A percentile compares a stretch with the other conserved stretches of the same genome.
Conservation (phyloP, 1,140 invertebrate species). For the Hypothenemus hampei region DNA sequence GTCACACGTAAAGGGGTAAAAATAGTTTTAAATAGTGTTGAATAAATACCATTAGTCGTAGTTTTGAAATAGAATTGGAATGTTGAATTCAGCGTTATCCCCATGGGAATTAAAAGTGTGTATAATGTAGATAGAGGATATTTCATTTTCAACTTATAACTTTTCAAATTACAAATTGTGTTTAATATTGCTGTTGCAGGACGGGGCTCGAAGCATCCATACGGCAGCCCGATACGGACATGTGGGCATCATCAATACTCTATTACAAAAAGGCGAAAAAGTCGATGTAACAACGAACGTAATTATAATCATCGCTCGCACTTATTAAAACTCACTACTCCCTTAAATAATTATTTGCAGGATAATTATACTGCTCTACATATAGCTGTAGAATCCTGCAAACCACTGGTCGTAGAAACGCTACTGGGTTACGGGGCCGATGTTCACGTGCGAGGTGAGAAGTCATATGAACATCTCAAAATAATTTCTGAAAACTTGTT, state of each 20-base stretch:
- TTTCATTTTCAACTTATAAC: too few species aligned
- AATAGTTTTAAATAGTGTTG: too few species aligned
- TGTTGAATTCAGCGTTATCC: too few species aligned
- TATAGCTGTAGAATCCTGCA: constrained; percentile 94
- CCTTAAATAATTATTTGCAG: constrained; percentile 52
- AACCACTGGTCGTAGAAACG: constrained; percentile 94
- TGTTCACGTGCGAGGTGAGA: constrained; percentile 82
- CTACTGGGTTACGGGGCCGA: constrained; percentile 93
- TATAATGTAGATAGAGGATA: too few species aligned
- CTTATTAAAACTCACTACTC: constrained; percentile 9
- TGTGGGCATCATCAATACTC: constrained; percentile 93
- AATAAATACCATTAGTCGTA: too few species aligned
- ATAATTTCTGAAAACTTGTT: background rate
- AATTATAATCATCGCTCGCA: constrained; percentile 41
- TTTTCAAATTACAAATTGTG: too few species aligned
- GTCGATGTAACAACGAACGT: constrained; percentile 94
- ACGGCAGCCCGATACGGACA: constrained; percentile 90
- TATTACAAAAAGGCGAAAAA: constrained; percentile 92
- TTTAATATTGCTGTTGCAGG: too few species aligned
- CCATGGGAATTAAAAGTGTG: too few species aligned
- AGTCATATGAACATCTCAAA: background rate
- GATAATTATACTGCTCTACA: constrained; percentile 98
- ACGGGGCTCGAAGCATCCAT: constrained; percentile 86
- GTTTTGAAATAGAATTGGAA: too few species aligned
- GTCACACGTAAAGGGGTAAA: too few species aligned